Evolutionary conservation across 2,888 invertebrate genomes (phyloP), one percentile per base, ranked within the genome.

Genomic region (Diadromus collaris): DNA sequence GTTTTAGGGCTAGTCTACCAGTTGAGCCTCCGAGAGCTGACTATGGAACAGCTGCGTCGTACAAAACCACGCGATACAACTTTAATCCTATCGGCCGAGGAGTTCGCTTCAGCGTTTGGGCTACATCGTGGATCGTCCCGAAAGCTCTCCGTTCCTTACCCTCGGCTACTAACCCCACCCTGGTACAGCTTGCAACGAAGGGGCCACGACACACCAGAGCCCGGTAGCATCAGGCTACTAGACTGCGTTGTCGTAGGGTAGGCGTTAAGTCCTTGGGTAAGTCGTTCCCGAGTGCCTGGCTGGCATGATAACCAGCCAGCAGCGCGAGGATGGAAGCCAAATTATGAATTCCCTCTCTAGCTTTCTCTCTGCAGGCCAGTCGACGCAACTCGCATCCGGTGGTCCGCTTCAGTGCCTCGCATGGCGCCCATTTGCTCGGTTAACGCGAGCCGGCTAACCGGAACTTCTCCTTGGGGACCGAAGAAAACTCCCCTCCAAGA

Each of bases 241-340:
- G 64, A 48, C 76, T 64, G 69, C 46, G 56, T 70, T 56, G 41
- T 58, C 61, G 68, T 68, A n/a, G 76, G 69, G 19, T 48, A 64
- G 41, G 70, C 70, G 76, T 65, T 76, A 70, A 76, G 76, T 76
- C 70, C 70, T 70, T 29, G 76, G 81, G 73, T 85, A 85, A 84
- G 84, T 85, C 84, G 82, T 79, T 79, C 75, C 75, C 63, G 78
- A 67, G 65, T 73, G 82, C 79, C 82, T 84, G 84, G 81, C 78
- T 79, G 82, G 81, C 75, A 84, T 83, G 83, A 85, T 86, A 86
- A 85, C 83, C 83, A 81, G 79, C 74, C 48, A 46, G 34, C 58
- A 64, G 58, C 58, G n/a, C 29, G 21, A 61, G 61, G 34, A 38
- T 29, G 56, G 44, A 72, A 73, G 63, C 48, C 46, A 65, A 58